These are phyloP conservation scores for Thaumetopoea pityocampa DNA, from an alignment of 1,140 invertebrate genomes.

Conservation along the genomic window DNA sequence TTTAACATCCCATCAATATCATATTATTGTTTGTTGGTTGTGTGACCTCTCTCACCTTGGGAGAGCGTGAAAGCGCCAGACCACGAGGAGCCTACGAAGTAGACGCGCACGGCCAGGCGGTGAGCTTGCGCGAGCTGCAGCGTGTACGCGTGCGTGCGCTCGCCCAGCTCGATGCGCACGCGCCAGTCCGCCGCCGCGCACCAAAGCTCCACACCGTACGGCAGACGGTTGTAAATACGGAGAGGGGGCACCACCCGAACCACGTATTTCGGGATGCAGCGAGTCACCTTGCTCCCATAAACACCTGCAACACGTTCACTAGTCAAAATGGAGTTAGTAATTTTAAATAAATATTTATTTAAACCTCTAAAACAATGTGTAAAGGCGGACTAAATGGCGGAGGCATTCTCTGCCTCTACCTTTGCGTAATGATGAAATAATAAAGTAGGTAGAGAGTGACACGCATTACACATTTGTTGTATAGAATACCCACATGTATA, in stretches of 20 bases:
- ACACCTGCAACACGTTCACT: conserved; percentile 34
- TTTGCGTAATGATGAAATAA: too few relatives aligned
- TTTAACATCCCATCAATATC: too few relatives aligned
- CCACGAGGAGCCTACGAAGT: conserved; percentile 84
- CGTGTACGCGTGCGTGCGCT: conserved; percentile 81
- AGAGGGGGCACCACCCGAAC: conserved; percentile 84
- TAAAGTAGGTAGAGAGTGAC: too few relatives aligned
- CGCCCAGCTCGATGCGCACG: conserved; percentile 83
- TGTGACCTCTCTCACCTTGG: conserved; percentile 76
- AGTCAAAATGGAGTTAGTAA: too few relatives aligned
- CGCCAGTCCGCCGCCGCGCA: conserved; percentile 71
- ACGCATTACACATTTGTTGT: too few relatives aligned
- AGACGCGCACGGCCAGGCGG: conserved; percentile 80
- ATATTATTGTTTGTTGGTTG: too few relatives aligned
- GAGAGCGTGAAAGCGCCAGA: conserved; percentile 81
- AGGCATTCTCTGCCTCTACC: too few relatives aligned
- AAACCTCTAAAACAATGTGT: not conserved
- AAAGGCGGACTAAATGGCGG: too few relatives aligned
- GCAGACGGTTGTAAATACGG: conserved; percentile 85
- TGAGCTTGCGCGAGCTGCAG: conserved; percentile 78
- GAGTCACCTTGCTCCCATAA: conserved; percentile 48
- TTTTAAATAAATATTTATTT: too few relatives aligned
- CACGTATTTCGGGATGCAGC: conserved; percentile 83
- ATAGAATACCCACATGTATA: too few relatives aligned
- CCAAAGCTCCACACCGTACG: conserved; percentile 80